Evolutionary conservation across 2,888 invertebrate genomes (phyloP).

Genomic region (Baccha elongata): DNA sequence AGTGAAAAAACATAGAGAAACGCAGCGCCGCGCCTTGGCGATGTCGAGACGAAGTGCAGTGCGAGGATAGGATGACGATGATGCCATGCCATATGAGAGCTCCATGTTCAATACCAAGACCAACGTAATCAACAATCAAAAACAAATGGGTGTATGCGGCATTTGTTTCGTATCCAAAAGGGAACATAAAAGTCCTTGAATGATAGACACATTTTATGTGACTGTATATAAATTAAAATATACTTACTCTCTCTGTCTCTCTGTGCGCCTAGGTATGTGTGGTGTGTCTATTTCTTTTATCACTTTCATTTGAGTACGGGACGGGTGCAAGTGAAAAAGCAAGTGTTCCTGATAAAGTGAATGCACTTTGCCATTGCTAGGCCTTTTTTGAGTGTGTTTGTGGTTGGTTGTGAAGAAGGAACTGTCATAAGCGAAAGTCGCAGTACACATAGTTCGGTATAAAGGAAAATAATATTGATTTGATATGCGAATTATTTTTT

Average conservation of each 20-base stretch:
- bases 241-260: neutral
- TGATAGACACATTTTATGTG: constrained; percentile 45
- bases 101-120: constrained; percentile 2
- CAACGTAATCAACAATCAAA: constrained; percentile 19
- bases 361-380: constrained; percentile 58
- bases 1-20: neutral
- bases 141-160: constrained; percentile 53
- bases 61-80: constrained; percentile 41
- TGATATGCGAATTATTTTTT: neutral
- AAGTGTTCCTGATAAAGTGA: constrained; percentile 61
- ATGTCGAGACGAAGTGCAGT: neutral
- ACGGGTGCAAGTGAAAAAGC: constrained; percentile 66
- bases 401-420: constrained; percentile 26
- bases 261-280: neutral
- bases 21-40: neutral
- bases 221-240: constrained; percentile 16
- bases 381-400: constrained; percentile 34
- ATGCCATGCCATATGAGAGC: constrained; percentile 58
- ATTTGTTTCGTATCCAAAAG: constrained; percentile 29
- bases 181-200: constrained; percentile 71
- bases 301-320: constrained; percentile 64
- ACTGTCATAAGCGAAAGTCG: neutral
- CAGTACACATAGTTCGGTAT: too few relatives aligned
- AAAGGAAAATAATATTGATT: neutral
- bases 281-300: constrained; percentile 31